phyloP scores from a whole-genome alignment of 1,140 invertebrate genomes.

The Drosophila santomea region DNA sequence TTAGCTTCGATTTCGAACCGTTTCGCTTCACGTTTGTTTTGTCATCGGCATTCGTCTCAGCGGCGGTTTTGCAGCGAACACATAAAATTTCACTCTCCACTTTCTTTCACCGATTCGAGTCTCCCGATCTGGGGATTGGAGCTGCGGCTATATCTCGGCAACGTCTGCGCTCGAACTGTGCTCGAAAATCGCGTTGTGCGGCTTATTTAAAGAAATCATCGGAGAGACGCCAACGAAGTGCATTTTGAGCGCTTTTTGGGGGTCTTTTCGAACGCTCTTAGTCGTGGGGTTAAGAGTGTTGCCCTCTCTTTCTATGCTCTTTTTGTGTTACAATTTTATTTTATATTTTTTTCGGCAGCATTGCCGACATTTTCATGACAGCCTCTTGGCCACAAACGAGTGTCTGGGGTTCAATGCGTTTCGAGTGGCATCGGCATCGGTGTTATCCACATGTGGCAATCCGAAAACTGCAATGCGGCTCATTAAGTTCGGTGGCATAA shows the following conservation, averaged over 20 bases:
- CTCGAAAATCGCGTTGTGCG: constrained; percentile 51
- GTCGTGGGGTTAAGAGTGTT: constrained; percentile 47
- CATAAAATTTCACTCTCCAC: constrained; percentile 71
- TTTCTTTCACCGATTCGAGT: constrained; percentile 63
- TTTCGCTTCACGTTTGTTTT: constrained; percentile 58
- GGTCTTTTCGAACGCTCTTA: constrained; percentile 49
- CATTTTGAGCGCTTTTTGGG: constrained; percentile 29
- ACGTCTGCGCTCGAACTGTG: constrained; percentile 75
- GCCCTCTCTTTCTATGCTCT: constrained; percentile 27
- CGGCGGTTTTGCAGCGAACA: constrained; percentile 23
- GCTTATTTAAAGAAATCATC: constrained; percentile 74
- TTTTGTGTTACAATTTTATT: constrained; percentile 52
- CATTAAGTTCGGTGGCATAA: constrained; percentile 55
- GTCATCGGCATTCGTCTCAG: constrained; percentile 49
- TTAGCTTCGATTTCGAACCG: constrained; percentile 28
- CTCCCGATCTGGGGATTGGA: constrained; percentile 9
- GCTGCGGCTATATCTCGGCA: constrained; percentile 59
- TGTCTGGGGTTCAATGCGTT: constrained; percentile 73
- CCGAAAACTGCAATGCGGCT: constrained; percentile 57
- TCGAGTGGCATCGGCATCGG: constrained; percentile 60
- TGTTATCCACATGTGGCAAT: constrained; percentile 53
- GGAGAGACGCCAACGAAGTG: constrained; percentile 43
- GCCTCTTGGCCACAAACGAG: constrained; percentile 29
- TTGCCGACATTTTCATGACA: constrained; percentile 39
- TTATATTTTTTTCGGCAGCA: constrained; percentile 50